These are phyloP conservation scores for Trichomycterus rosablanca DNA, from an alignment of 2,113 vertebrate genomes.

Conservation along the genomic window DNA sequence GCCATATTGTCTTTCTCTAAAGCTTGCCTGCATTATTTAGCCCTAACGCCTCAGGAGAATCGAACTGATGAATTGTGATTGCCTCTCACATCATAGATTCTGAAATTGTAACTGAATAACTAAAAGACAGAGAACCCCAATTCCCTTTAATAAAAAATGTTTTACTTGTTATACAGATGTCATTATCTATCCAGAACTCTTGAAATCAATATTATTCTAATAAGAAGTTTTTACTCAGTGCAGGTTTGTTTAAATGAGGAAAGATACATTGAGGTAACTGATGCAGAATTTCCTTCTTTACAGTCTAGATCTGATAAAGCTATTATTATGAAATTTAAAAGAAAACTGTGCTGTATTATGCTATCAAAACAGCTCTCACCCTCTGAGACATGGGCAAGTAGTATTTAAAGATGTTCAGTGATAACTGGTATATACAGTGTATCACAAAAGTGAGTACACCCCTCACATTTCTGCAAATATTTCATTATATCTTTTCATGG, in stretches of 20 bases:
- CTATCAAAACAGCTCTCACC: too few species aligned
- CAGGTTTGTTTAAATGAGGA: too few species aligned
- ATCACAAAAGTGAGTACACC: too few species aligned
- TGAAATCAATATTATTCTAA: neutral
- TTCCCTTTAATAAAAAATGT: conserved; percentile 20
- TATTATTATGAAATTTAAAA: too few species aligned
- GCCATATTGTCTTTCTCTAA: conserved; percentile 33
- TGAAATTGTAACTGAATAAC: conserved; percentile 31
- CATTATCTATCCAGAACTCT: conserved; percentile 3
- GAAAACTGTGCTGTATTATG: too few species aligned
- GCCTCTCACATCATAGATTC: conserved; percentile 27
- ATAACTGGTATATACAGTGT: too few species aligned
- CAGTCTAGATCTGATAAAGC: too few species aligned
- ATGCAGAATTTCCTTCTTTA: neutral
- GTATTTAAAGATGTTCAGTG: too few species aligned
- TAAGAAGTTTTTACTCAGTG: neutral
- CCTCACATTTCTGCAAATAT: too few species aligned
- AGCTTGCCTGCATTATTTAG: conserved; percentile 36
- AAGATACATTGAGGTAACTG: neutral
- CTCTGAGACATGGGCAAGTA: too few species aligned
- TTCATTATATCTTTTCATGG: too few species aligned
- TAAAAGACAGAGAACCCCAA: conserved; percentile 17
- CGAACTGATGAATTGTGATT: conserved; percentile 45
- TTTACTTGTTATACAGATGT: conserved; percentile 23
- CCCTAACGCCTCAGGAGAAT: conserved; percentile 30